Percentiles rank a stretch among this genome's conserved stretches.
phyloP scores from a whole-genome alignment of 2,113 vertebrate genomes.

The Etia nguti region DNA sequence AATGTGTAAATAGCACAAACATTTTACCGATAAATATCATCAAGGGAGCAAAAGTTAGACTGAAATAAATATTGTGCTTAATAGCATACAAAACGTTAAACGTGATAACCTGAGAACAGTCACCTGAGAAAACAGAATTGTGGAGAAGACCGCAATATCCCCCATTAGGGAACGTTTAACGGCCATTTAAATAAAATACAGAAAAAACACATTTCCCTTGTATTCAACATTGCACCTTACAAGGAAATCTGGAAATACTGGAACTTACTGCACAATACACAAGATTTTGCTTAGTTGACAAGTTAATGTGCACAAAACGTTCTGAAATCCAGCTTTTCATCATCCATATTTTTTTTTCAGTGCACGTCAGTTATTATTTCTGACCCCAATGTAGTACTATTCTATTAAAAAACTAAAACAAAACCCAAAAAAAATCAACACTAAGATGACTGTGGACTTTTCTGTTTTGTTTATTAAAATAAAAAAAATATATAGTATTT shows the following conservation, averaged over 20 bases:
- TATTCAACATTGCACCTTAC: not conserved
- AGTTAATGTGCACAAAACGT: not conserved
- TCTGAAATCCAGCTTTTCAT: not conserved
- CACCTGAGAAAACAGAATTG: not conserved
- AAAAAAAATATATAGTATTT: not conserved
- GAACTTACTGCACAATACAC: not conserved
- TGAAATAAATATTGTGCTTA: slow-evolving; percentile 1
- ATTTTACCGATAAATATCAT: not conserved
- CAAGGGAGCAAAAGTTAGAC: not conserved
- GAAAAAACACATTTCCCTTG: not conserved
- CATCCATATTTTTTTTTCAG: not conserved
- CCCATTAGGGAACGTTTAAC: not conserved
- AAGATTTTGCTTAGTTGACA: not conserved
- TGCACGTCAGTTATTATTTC: not conserved
- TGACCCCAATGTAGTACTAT: not conserved
- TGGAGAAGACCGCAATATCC: not conserved
- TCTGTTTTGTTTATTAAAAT: not conserved
- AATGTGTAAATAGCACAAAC: not conserved
- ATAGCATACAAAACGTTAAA: not conserved
- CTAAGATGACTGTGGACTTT: not conserved
- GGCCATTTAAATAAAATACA: not conserved
- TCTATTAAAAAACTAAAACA: not conserved
- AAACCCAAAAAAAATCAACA: not conserved
- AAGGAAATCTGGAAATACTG: not conserved
- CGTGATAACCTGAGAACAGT: not conserved